phyloP scores from a whole-genome alignment of 2,888 invertebrate genomes.

The Athalia rosae region DNA sequence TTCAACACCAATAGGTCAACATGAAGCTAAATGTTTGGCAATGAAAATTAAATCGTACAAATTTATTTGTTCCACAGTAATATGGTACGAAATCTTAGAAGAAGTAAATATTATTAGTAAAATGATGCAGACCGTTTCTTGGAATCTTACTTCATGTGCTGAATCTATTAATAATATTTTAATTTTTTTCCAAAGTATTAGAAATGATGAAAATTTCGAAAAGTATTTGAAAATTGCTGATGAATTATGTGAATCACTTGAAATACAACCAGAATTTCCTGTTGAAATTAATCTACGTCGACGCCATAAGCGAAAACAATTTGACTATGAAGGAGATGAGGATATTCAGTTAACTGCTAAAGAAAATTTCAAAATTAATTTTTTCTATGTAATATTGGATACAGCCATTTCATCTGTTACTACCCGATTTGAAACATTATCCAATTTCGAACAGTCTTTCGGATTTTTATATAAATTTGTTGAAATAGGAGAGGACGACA shows the following conservation, averaged over 20 bases:
- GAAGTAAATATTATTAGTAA: conserved; percentile 48
- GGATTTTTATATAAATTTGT: no score
- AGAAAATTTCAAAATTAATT: conserved; percentile 46
- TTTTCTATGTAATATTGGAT: conserved; percentile 49
- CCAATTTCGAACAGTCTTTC: no score
- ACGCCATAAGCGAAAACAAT: conserved; percentile 30
- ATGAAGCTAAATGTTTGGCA: conserved; percentile 41
- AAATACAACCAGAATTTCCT: conserved; percentile 35
- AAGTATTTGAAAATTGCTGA: conserved; percentile 38
- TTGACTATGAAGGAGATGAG: conserved; percentile 45
- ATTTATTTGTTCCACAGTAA: conserved; percentile 48
- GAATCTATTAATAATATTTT: conserved; percentile 40
- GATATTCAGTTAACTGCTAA: conserved; percentile 46
- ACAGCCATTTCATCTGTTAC: conserved; percentile 43
- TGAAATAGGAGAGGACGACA: no score
- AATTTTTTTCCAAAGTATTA: conserved; percentile 43
- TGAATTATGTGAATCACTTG: conserved; percentile 42
- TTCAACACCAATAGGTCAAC: conserved; percentile 32
- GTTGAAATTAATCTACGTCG: conserved; percentile 20
- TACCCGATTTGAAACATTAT: conserved; percentile 44
- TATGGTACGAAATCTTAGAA: conserved; percentile 47
- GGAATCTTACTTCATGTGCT: conserved; percentile 22
- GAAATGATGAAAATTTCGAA: conserved; percentile 45
- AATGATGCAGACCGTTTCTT: conserved; percentile 45
- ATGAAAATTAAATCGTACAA: conserved; percentile 44